phyloP scores from a whole-genome alignment of 2,113 vertebrate species.

The Talpa occidentalis region DNA sequence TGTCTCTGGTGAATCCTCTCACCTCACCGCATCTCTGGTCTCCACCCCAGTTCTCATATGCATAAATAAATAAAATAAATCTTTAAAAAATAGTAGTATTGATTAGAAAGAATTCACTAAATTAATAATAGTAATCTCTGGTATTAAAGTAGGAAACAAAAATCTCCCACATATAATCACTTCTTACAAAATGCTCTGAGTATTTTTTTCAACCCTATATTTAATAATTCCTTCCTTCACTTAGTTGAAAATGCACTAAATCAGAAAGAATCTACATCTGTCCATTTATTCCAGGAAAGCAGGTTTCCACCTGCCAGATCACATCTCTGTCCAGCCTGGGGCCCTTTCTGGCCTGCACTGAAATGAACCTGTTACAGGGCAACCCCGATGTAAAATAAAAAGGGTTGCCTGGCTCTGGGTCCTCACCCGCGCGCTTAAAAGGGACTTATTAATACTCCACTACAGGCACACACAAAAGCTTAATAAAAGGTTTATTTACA shows the following conservation, averaged over 20 bases:
- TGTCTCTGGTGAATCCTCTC: too few relatives aligned
- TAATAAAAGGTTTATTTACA: too few relatives aligned
- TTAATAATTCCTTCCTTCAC: constrained; percentile 1
- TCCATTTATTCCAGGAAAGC: neutral
- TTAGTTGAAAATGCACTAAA: neutral
- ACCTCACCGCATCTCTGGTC: too few relatives aligned
- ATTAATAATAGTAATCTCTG: neutral
- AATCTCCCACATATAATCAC: neutral
- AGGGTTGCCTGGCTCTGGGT: too few relatives aligned
- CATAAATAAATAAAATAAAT: neutral
- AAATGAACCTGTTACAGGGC: too few relatives aligned
- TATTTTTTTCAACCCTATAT: neutral
- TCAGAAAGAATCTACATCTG: neutral
- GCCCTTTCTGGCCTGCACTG: neutral
- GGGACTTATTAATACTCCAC: too few relatives aligned
- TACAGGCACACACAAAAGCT: too few relatives aligned
- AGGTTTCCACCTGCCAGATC: neutral
- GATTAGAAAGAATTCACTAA: neutral
- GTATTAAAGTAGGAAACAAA: constrained; percentile 41
- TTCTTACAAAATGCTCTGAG: neutral
- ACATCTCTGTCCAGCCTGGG: neutral
- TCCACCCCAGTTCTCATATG: too few relatives aligned
- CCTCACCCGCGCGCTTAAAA: too few relatives aligned
- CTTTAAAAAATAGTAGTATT: neutral
- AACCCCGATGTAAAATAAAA: too few relatives aligned